Percentiles rank a stretch among this genome's conserved stretches.
Conservation (phyloP, 2,113 vertebrate species). For the Pogona vitticeps region DNA sequence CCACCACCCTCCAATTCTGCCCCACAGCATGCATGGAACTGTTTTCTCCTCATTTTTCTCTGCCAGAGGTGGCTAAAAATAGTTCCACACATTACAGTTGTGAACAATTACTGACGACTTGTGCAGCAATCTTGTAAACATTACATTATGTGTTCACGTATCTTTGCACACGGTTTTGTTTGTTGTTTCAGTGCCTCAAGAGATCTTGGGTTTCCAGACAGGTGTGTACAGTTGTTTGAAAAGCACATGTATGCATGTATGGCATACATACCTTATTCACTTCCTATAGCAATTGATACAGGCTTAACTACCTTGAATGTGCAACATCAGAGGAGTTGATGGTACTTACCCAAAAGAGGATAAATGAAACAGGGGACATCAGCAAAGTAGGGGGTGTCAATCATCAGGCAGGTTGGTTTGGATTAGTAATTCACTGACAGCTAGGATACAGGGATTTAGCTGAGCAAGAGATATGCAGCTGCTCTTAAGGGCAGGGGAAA, state of each 20-base stretch:
- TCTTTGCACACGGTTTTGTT: not conserved
- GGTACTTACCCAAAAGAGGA: not conserved
- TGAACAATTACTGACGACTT: not conserved
- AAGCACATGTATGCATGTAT: not conserved
- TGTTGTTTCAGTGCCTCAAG: not conserved
- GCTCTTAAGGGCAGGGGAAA: conserved; percentile 35
- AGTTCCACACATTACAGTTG: not conserved
- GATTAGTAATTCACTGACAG: conserved; percentile 43
- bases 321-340: not conserved
- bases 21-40: not conserved
- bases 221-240: not conserved
- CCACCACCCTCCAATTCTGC: not conserved
- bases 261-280: not conserved
- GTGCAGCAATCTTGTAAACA: not conserved
- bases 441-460: conserved; percentile 7
- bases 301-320: not conserved
- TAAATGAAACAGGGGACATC: not conserved
- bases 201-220: not conserved
- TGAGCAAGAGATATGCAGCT: conserved; percentile 23
- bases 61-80: not conserved
- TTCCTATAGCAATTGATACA: not conserved
- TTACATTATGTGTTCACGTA: too few relatives aligned
- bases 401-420: not conserved
- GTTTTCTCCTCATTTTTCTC: not conserved
- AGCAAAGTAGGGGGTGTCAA: not conserved